Percentiles rank a stretch among this genome's conserved stretches.
Conservation (phyloP, 2,113 vertebrate species). For the Fregetta grallaria region DNA sequence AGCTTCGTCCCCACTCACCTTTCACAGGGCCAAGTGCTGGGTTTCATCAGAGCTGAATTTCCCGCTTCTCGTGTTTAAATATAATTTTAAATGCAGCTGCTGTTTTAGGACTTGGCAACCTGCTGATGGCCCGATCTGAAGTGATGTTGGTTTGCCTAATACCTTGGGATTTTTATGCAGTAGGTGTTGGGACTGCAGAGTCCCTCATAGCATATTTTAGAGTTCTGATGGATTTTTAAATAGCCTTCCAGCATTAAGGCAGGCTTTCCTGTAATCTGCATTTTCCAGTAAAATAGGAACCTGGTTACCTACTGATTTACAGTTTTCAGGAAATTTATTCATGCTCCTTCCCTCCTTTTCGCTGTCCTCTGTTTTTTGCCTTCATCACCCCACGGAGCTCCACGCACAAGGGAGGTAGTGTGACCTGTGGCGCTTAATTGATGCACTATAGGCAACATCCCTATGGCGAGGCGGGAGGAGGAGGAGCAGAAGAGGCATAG, state of each 20-base stretch:
- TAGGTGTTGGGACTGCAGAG: neutral
- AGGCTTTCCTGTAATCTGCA: neutral
- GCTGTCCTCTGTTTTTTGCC: neutral
- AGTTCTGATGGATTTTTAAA: slow-evolving; percentile 39
- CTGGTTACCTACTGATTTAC: neutral
- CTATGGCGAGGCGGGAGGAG: neutral
- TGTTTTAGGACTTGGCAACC: slow-evolving; percentile 12
- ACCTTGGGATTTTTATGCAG: neutral
- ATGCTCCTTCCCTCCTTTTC: neutral
- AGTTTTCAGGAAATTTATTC: neutral
- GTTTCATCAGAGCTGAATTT: neutral
- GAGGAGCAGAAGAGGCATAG: neutral
- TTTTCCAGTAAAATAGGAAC: neutral
- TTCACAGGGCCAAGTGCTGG: neutral
- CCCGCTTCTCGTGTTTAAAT: neutral
- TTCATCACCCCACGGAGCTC: neutral
- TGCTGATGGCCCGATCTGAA: neutral
- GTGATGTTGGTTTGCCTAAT: neutral
- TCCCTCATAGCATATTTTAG: neutral
- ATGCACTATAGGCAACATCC: neutral
- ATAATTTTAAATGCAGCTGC: neutral
- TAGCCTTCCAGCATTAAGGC: neutral
- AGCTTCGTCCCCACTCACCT: neutral
- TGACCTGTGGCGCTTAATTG: fast-evolving
- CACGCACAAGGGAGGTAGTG: fast-evolving